Conservation (phyloP, 2,888 invertebrate genomes). For the Chrysolina haemoptera region DNA sequence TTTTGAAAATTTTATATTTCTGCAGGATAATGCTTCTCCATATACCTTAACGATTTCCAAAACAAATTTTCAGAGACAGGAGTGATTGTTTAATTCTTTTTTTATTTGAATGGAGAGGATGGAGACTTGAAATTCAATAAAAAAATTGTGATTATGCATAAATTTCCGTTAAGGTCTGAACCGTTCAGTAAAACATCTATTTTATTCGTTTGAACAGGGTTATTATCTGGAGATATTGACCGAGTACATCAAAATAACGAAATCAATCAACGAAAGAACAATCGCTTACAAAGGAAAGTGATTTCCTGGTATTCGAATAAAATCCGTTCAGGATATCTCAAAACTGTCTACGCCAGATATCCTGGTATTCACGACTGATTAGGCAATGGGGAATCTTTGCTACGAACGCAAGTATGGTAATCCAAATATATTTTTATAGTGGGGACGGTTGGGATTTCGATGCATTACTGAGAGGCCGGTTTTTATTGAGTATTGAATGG, state of each 20-base stretch:
- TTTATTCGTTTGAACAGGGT: background rate
- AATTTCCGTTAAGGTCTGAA: no score
- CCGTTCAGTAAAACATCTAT: background rate
- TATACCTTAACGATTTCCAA: no score
- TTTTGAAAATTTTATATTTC: no score
- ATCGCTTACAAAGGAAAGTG: conserved; percentile 43
- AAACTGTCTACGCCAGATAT: conserved; percentile 38
- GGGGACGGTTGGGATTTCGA: conserved; percentile 6
- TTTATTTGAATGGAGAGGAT: no score
- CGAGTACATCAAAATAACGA: conserved; percentile 29
- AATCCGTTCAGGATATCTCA: conserved; percentile 10
- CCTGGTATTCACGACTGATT: conserved; percentile 43
- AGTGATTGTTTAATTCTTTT: no score
- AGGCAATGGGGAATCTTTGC: conserved; percentile 34
- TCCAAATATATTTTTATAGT: conserved; percentile 26
- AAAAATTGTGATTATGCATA: no score
- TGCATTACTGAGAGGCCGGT: conserved; percentile 4
- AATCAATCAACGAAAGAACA: conserved; percentile 42
- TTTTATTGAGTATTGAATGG: background rate
- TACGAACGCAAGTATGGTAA: conserved; percentile 24
- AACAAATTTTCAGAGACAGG: no score
- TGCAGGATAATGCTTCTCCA: no score
- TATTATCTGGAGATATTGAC: conserved; percentile 28
- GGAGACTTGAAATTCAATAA: no score
- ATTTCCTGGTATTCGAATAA: conserved; percentile 31